Evolutionary conservation across 2,888 invertebrate genomes (phyloP), one percentile per base, ranked within the genome.

Genomic region (Chalcosyrphus nemorum): DNA sequence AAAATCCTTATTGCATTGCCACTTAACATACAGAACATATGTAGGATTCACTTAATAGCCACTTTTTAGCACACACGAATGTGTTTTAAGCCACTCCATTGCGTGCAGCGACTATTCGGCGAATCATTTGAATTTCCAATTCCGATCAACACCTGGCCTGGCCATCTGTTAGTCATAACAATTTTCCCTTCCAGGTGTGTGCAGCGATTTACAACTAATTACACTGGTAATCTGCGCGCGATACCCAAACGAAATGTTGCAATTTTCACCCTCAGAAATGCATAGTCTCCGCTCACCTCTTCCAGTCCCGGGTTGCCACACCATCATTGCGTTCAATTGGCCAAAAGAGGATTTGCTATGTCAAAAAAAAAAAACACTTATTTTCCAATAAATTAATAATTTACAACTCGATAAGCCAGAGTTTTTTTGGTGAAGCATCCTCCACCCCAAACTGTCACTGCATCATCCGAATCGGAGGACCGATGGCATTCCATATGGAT

Each of bases 351-450:
- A 75, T 80, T 66, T 66, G 45, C 45, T 35, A 17, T 19, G 29
- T 24, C 32, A 24, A 5, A 4, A 19, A 13, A 47, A 61, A 61
- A 57, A 74, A 68, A 75, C 68, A 81, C 71, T 81, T 71, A 77
- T 71, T 66, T 81, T 77, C 77, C 71, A 61, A 66, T 66, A 72
- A 77, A 82, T 82, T 77, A 82, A 82, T 82, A 82, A 77, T 82
- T 77, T 59, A 72, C 77, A 82, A 77, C 52, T 72, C 77, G 81
- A 77, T 82, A 81, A 77, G 77, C 71, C 27, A 77, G 35, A 50
- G 27, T 68, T 68, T 21, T 45, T 21, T 57, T 45, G n/a, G n/a
- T n/a, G n/a, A n/a, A n/a, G n/a, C n/a, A n/a, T n/a, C n/a, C n/a
- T n/a, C n/a, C n/a, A n/a, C 15, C 32, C n/a, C 11, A 7, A 35